These are phyloP conservation scores for Ailurus styani DNA, from an alignment of 2,113 vertebrate species.

Conservation along the genomic window DNA sequence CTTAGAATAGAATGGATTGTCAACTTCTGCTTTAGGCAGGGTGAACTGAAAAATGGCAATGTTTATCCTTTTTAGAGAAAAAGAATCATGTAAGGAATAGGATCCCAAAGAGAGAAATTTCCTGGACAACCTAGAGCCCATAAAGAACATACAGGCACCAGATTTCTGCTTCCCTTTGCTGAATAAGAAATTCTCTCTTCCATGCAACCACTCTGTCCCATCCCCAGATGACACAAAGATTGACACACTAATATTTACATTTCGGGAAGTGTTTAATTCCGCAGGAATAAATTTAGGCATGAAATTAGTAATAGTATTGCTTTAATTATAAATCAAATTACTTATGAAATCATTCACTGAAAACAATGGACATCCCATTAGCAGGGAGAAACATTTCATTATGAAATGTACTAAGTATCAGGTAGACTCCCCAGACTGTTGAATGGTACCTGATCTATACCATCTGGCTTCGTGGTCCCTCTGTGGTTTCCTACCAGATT, in stretches of 20 bases:
- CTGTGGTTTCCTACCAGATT: neutral
- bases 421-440: neutral
- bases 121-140: neutral
- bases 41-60: neutral
- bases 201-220: neutral
- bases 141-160: neutral
- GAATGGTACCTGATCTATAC: neutral
- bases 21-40: neutral
- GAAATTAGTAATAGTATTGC: neutral
- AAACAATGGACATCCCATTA: neutral
- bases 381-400: neutral
- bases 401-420: neutral
- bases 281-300: neutral
- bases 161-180: neutral
- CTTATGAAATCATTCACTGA: slow-evolving; percentile 14
- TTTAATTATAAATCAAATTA: slow-evolving; percentile 28
- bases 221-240: neutral
- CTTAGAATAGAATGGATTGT: neutral
- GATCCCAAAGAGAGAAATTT: neutral
- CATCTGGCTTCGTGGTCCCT: neutral
- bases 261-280: slow-evolving; percentile 40
- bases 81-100: neutral
- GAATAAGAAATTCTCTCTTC: neutral
- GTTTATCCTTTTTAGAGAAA: neutral
- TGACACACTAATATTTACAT: neutral